Evolutionary conservation across 1,140 invertebrate species (phyloP), one percentile per base, ranked within the genome.

Genomic region (Belonocnema kinseyi): DNA sequence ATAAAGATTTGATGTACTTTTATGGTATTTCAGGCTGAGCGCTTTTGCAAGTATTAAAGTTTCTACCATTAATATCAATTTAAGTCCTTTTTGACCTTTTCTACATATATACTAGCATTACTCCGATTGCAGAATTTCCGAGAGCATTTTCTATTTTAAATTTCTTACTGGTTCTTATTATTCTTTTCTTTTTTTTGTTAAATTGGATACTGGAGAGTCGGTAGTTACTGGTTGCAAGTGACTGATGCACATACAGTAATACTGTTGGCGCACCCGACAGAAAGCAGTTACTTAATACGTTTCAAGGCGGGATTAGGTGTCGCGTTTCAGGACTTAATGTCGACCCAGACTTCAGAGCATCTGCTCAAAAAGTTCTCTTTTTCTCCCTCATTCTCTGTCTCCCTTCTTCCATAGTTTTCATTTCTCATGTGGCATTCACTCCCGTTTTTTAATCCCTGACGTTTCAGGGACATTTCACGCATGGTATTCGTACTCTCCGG

Each of bases 231-330:
- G 61, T 66, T 66, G 12, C 61, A 66, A 66, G 61, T 66, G 21
- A 66, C 61, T 66, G 61, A 14, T 33, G 26, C 26, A 33, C 2
- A 33, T 14, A 58, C n/a, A 58, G 54, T 17, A 46, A 46, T 46
- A 46, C n/a, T 8, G 6, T 7, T 7, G 16, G 52, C 74, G 40
- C 71, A 74, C 77, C 82, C 58, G 58, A 16, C 58, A 66, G 77
- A 86, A 83, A 84, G 77, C 77, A 85, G 89, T 88, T 83, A 91
- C 82, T 91, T 89, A 90, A 91, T 90, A 90, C 85, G 83, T 77
- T 83, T 85, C 78, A 79, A 82, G 81, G 77, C 84, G 86, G 85
- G 86, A 89, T 90, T 89, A 86, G 86, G 87, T 88, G 73, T 91
- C 88, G 81, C 73, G 83, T 91, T 91, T 85, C 89, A 40, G 61